A percentile compares a stretch with the other conserved stretches of the same genome.
phyloP scores from a whole-genome alignment of 2,888 invertebrate genomes.

The Saturnia japonica region DNA sequence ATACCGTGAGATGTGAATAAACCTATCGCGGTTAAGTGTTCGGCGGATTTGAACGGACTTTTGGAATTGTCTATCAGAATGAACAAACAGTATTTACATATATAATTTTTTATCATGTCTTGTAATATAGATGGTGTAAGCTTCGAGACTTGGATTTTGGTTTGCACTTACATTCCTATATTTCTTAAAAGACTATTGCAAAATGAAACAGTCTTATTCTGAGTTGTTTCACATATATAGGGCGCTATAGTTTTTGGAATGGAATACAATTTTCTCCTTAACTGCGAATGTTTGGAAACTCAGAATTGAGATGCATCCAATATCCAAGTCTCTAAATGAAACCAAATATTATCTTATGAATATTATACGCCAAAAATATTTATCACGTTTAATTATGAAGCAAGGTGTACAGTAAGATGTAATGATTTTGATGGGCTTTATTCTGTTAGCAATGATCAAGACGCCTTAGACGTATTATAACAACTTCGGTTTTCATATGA shows the following conservation, averaged over 20 bases:
- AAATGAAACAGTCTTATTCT: neutral
- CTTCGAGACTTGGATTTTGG: neutral
- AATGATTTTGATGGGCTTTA: neutral
- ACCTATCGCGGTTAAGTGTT: neutral
- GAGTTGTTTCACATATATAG: neutral
- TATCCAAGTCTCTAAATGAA: neutral
- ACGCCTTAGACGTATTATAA: neutral
- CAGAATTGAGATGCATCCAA: neutral
- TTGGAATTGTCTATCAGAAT: neutral
- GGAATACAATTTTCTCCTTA: neutral
- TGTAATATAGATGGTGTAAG: neutral
- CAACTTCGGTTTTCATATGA: neutral
- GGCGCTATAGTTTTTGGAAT: neutral
- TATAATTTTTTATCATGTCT: constrained; percentile 8
- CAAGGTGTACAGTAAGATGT: neutral
- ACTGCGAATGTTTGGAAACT: neutral
- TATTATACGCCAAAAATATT: neutral
- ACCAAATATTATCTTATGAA: constrained; percentile 2
- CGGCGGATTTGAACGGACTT: constrained; percentile 1
- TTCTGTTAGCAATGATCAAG: neutral
- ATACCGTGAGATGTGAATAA: constrained; percentile 1
- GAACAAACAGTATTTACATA: constrained; percentile 11
- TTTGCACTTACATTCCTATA: neutral
- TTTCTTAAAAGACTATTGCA: neutral
- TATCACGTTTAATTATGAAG: neutral